Percentiles rank a stretch among this genome's conserved stretches.
These are phyloP conservation scores for Falco biarmicus DNA, from an alignment of 2,797 vertebrate species.

Conservation along the genomic window DNA sequence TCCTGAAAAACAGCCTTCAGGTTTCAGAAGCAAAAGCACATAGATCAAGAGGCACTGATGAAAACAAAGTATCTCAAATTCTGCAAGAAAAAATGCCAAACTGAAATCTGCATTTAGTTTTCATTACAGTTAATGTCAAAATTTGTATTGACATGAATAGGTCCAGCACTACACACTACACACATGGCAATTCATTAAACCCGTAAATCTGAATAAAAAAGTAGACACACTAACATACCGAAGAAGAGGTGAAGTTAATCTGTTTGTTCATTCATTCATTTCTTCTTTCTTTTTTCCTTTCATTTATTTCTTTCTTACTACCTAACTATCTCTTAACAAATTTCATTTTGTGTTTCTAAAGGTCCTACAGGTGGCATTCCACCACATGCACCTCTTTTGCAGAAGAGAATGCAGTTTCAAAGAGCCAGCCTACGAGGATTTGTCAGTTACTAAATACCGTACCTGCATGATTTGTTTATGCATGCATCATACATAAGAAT, in stretches of 20 bases:
- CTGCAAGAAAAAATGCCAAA: background rate
- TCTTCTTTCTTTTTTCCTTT: background rate
- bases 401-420: background rate
- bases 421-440: background rate
- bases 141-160: background rate
- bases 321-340: background rate
- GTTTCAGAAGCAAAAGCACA: background rate
- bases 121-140: background rate
- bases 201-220: background rate
- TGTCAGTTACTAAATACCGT: background rate
- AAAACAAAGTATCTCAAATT: background rate
- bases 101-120: background rate
- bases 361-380: background rate
- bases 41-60: background rate
- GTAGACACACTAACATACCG: background rate
- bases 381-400: background rate
- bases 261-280: rapidly evolving
- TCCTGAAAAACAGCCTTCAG: background rate
- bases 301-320: background rate
- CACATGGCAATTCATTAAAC: background rate
- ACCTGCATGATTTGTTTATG: background rate
- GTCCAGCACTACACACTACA: background rate
- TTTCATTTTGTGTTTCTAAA: background rate
- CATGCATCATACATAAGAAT: background rate
- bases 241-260: background rate